phyloP scores from a whole-genome alignment of 2,888 invertebrate species.

The Mimas tiliae region DNA sequence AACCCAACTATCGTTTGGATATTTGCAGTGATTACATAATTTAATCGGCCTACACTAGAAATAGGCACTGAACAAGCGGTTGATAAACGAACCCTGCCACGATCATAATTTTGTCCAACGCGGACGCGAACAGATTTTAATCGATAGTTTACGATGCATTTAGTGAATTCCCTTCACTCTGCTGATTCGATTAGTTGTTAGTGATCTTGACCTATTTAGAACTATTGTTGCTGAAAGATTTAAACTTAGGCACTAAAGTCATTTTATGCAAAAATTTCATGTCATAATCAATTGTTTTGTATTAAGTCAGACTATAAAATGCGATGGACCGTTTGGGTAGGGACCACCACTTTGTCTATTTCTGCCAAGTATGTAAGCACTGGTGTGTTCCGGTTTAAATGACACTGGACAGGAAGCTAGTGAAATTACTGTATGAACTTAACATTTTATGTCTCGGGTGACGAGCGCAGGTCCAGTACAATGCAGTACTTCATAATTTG shows the following conservation, averaged over 20 bases:
- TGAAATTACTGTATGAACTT: no score
- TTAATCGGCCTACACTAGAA: conserved; percentile 34
- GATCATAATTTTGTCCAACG: conserved; percentile 53
- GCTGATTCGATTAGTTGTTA: conserved; percentile 28
- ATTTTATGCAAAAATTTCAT: background rate
- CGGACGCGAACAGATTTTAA: conserved; percentile 56
- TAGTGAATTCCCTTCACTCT: conserved; percentile 53
- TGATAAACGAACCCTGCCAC: conserved; percentile 45
- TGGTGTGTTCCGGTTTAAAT: no score
- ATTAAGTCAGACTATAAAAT: background rate
- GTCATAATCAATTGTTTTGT: background rate
- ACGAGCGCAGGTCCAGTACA: no score
- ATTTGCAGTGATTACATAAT: conserved; percentile 9
- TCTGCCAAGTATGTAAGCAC: no score
- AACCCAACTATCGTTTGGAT: background rate
- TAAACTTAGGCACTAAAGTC: background rate
- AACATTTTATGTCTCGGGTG: no score
- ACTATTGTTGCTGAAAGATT: conserved; percentile 7
- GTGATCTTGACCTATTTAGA: conserved; percentile 28
- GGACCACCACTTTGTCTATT: no score
- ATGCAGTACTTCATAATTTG: no score
- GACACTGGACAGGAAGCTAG: no score
- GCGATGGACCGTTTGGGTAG: no score
- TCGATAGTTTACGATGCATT: conserved; percentile 59
- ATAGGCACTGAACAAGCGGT: conserved; percentile 26